A percentile compares a stretch with the other conserved stretches of the same genome.
These are phyloP conservation scores for Trinectes maculatus DNA, from an alignment of 2,113 vertebrate genomes.

Conservation along the genomic window DNA sequence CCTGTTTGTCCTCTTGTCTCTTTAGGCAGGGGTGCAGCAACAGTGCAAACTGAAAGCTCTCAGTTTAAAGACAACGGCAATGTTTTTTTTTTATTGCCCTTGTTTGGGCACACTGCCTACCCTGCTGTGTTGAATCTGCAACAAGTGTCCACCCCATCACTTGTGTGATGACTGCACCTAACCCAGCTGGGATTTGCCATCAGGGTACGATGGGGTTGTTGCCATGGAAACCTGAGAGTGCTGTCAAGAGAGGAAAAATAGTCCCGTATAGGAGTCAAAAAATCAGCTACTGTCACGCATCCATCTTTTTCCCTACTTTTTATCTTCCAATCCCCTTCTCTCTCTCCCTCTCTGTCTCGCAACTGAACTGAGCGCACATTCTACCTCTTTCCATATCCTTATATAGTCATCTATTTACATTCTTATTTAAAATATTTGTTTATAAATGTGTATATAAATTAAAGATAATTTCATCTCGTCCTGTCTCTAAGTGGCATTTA, in stretches of 20 bases:
- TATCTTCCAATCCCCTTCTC: constrained; percentile 28
- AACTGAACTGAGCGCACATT: constrained; percentile 52
- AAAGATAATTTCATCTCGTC: constrained; percentile 76
- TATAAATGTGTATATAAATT: constrained; percentile 83
- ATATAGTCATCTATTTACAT: constrained; percentile 81
- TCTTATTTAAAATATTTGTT: constrained; percentile 82
- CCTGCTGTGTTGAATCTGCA: constrained; percentile 49
- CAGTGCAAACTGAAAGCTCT: constrained; percentile 32
- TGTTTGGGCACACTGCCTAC: constrained; percentile 19
- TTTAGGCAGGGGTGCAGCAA: constrained; percentile 36
- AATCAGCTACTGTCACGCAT: constrained; percentile 44
- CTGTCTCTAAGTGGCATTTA: constrained; percentile 82
- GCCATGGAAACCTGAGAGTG: constrained; percentile 75
- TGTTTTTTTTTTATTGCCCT: constrained; percentile 24
- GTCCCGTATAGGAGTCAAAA: constrained; percentile 51
- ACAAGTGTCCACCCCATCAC: constrained; percentile 55
- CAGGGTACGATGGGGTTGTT: constrained; percentile 47
- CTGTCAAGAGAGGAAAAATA: constrained; percentile 62
- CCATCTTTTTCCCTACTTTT: constrained; percentile 18
- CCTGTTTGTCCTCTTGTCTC: constrained; percentile 55
- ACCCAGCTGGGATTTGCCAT: constrained; percentile 37
- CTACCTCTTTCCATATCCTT: constrained; percentile 62
- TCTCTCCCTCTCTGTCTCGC: constrained; percentile 36
- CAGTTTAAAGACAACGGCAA: constrained; percentile 42
- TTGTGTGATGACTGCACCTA: constrained; percentile 15